phyloP scores from a whole-genome alignment of 2,113 vertebrate species.

The Vulpes ferrilata region DNA sequence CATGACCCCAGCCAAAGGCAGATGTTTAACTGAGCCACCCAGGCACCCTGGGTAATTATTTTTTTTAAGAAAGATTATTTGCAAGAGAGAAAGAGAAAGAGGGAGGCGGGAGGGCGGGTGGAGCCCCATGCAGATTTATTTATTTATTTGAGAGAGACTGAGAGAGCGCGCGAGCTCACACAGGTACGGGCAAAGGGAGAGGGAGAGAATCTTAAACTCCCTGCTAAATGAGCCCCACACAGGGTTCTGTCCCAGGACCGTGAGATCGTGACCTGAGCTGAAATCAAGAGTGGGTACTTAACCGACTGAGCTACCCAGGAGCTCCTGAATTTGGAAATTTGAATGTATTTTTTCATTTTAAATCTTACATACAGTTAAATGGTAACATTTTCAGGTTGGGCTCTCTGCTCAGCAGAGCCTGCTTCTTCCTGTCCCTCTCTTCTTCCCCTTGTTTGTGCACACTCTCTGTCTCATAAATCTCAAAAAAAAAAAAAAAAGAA shows the following conservation, averaged over 20 bases:
- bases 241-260: neutral
- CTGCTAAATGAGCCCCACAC: neutral
- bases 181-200: neutral
- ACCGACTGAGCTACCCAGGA: neutral
- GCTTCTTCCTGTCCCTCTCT: no score
- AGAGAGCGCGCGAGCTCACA: neutral
- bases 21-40: neutral
- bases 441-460: no score
- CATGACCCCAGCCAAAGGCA: neutral
- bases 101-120: neutral
- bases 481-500: neutral
- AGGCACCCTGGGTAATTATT: neutral
- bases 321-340: conserved; percentile 10
- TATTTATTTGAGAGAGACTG: neutral
- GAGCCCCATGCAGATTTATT: neutral
- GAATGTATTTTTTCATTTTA: conserved; percentile 1
- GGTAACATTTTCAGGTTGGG: neutral
- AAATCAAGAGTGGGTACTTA: neutral
- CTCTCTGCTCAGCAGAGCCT: no score
- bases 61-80: neutral
- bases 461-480: no score
- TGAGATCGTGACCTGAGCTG: neutral
- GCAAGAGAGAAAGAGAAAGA: neutral
- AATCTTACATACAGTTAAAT: conserved; percentile 44
- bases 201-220: neutral